phyloP scores from a whole-genome alignment of 2,113 vertebrate species.

The Camelus dromedarius region DNA sequence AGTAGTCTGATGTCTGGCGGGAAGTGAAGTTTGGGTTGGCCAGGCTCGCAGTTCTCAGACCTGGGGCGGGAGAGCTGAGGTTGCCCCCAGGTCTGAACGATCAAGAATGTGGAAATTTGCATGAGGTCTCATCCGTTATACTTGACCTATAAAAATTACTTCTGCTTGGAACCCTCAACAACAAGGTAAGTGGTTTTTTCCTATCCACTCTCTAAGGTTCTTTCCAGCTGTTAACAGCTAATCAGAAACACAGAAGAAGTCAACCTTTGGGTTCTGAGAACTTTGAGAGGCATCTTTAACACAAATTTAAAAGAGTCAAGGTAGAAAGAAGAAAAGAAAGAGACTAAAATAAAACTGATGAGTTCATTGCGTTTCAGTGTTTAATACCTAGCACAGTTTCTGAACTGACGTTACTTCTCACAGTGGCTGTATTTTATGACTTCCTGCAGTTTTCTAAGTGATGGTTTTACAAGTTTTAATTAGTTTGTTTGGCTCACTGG shows the following conservation, averaged over 20 bases:
- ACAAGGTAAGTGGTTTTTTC: neutral
- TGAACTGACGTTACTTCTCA: neutral
- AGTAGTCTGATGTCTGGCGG: accelerated
- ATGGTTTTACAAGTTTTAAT: neutral
- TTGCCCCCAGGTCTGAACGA: neutral
- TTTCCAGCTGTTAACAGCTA: neutral
- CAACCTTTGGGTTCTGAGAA: neutral
- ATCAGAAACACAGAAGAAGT: neutral
- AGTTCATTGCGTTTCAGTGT: too few relatives aligned
- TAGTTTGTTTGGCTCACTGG: neutral
- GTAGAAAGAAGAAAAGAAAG: neutral
- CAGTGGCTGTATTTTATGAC: neutral
- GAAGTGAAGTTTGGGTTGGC: neutral
- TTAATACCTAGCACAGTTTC: neutral
- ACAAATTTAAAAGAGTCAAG: neutral
- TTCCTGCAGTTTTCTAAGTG: neutral
- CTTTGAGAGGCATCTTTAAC: neutral
- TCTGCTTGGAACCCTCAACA: neutral
- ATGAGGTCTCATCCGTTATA: neutral
- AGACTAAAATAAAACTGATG: neutral
- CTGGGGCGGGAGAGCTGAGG: neutral
- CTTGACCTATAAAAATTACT: neutral
- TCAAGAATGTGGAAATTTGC: neutral
- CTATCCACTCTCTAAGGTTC: neutral
- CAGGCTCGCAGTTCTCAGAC: neutral